Evolutionary conservation across 30 jellyfish, hydroid and myxozoan genomes (phyloP).

Genomic region (Pseudorhiza aurosa): DNA sequence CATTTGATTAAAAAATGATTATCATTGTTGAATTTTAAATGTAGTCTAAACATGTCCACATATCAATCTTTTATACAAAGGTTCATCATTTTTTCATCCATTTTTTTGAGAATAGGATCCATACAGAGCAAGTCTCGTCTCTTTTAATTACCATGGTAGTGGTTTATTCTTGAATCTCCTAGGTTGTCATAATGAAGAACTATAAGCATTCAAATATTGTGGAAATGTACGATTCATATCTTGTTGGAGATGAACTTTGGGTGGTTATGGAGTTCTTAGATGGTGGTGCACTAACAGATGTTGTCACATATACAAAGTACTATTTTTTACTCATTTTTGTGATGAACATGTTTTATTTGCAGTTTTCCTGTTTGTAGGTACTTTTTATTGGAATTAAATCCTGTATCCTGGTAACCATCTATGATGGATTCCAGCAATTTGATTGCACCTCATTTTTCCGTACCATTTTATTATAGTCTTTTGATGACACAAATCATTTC

Average conservation of each 20-base stretch:
- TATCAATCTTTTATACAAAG: no score
- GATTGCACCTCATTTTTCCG: not conserved
- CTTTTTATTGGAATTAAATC: no score
- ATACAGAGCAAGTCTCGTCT: no score
- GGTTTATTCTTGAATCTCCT: no score
- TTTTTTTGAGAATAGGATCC: no score
- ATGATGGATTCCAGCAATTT: not conserved
- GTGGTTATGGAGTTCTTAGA: slow-evolving; percentile 95
- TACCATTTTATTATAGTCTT: no score
- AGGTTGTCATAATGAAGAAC: slow-evolving; percentile 95
- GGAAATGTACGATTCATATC: slow-evolving; percentile 89
- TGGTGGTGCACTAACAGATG: slow-evolving; percentile 98
- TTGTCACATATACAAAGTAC: slow-evolving; percentile 83
- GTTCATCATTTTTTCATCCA: no score
- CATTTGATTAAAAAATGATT: not conserved
- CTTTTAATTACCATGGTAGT: no score
- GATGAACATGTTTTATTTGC: no score
- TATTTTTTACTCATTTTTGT: not conserved
- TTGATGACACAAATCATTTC: no score
- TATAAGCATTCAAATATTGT: slow-evolving; percentile 90
- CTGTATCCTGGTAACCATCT: no score
- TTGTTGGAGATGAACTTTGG: slow-evolving; percentile 95
- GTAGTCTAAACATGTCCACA: not conserved
- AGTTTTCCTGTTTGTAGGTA: no score
- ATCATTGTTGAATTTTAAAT: not conserved